Percentiles rank a stretch among this genome's conserved stretches.
Evolutionary conservation across 2,113 vertebrate species (phyloP).

Genomic region (Scomber scombrus): DNA sequence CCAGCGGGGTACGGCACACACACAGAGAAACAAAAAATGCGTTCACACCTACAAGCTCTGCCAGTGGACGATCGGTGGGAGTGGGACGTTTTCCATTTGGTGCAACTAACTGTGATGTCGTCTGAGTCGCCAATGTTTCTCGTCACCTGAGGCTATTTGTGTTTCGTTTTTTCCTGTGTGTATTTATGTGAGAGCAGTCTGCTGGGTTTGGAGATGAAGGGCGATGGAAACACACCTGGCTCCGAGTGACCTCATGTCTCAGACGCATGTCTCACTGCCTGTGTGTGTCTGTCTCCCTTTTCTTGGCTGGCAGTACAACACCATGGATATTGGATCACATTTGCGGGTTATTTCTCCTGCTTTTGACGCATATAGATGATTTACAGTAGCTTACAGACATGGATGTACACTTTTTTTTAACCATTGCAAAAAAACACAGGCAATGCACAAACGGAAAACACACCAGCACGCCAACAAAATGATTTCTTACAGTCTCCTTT

Average conservation of each 20-base stretch:
- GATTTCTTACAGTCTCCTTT: conserved; percentile 56
- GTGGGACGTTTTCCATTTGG: conserved; percentile 37
- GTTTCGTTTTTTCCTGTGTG: conserved; percentile 35
- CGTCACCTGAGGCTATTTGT: conserved; percentile 43
- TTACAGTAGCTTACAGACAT: conserved; percentile 45
- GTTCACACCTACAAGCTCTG: conserved; percentile 41
- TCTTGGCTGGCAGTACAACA: conserved; percentile 29
- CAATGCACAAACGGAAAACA: conserved; percentile 25
- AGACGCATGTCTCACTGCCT: conserved; percentile 52
- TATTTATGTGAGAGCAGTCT: conserved; percentile 27
- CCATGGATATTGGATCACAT: conserved; percentile 40
- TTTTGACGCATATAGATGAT: conserved; percentile 44
- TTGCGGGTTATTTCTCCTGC: conserved; percentile 37
- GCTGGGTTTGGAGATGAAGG: conserved; percentile 49
- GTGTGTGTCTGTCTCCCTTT: conserved; percentile 38
- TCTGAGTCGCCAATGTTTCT: conserved; percentile 29
- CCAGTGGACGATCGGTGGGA: conserved; percentile 40
- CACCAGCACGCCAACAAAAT: conserved; percentile 36
- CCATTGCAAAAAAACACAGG: conserved; percentile 31
- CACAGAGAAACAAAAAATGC: conserved; percentile 26
- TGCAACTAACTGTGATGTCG: conserved; percentile 18
- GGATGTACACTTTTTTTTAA: conserved; percentile 43
- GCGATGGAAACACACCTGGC: conserved; percentile 67
- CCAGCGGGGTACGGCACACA: conserved; percentile 62
- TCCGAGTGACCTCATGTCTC: conserved; percentile 67